These are phyloP conservation scores for Cantharis flavilabris DNA, from an alignment of 2,888 invertebrate species.

Conservation along the genomic window DNA sequence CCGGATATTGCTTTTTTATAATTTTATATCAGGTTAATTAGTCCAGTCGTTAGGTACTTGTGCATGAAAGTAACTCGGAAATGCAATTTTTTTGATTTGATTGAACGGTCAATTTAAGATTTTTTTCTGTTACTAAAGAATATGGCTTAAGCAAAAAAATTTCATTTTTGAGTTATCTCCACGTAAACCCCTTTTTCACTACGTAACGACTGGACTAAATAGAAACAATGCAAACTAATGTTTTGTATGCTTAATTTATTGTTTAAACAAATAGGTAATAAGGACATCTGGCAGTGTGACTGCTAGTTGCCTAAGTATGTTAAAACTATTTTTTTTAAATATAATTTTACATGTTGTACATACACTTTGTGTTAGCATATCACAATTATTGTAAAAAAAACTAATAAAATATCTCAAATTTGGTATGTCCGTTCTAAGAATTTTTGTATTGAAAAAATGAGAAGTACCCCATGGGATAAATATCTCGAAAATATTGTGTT, in stretches of 20 bases:
- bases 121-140: too few species aligned
- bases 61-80: too few species aligned
- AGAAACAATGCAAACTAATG: background rate
- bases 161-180: too few species aligned
- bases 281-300: background rate
- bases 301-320: background rate
- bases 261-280: background rate
- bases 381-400: conserved; percentile 32
- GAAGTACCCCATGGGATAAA: too few species aligned
- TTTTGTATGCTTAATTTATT: background rate
- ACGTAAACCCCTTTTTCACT: too few species aligned
- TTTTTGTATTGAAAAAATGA: too few species aligned
- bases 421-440: background rate
- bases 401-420: background rate
- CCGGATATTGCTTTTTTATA: background rate
- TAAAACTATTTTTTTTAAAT: background rate
- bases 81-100: too few species aligned
- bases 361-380: conserved; percentile 44
- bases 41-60: too few species aligned
- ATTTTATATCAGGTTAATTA: background rate
- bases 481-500: too few species aligned
- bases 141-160: too few species aligned
- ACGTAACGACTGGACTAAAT: too few species aligned
- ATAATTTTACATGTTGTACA: conserved; percentile 31
- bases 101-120: too few species aligned